Evolutionary conservation across 1,140 invertebrate species (phyloP), one percentile per base, ranked within the genome.

Genomic region (Drosophila nigrodunni): DNA sequence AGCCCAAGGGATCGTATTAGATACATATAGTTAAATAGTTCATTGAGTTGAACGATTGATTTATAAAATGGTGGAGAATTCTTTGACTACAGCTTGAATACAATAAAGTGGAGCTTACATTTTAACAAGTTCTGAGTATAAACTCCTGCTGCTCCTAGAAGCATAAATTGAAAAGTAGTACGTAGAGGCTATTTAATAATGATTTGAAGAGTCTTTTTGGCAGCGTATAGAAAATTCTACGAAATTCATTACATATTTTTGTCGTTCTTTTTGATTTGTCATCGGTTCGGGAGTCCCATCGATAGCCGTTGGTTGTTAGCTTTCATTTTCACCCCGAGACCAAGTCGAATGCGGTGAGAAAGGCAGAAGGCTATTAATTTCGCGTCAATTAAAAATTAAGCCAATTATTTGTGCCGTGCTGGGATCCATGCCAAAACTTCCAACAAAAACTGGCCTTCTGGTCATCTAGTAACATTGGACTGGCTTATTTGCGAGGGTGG

Each of bases 371-470:
- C 85, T 83, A 88, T 88, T 88, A 88, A 88, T 88, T 88, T 88
- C 85, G 80, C 85, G 85, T 89, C 85, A 88, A 88, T 88, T 88
- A 89, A 88, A 88, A 88, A 89, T 88, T 80, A 88, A 88, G 85
- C 85, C 85, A 88, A 88, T 88, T 88, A 88, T 88, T 88, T 88
- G 83, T 83, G 83, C 80, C 74, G 41, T 59, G 62, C 71, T 43
- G 66, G 57, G 47, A 47, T 34, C 55, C 64, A 55, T 47, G 72
- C 76, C 66, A 76, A 30, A 73, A 72, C 73, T 57, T 49, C 41
- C 46, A 46, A 21, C 39, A 21, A 58, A 37, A 62, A 72, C 50
- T 59, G 78, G 64, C 62, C 77, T 76, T 54, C 50, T 75, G 77
- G 62, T 64, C 77, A 61, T 37, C 50, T 54, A 54, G 30, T 47